Base-by-base conservation (phyloP, 1,140 invertebrate species). In the Euschistus heros region DNA sequence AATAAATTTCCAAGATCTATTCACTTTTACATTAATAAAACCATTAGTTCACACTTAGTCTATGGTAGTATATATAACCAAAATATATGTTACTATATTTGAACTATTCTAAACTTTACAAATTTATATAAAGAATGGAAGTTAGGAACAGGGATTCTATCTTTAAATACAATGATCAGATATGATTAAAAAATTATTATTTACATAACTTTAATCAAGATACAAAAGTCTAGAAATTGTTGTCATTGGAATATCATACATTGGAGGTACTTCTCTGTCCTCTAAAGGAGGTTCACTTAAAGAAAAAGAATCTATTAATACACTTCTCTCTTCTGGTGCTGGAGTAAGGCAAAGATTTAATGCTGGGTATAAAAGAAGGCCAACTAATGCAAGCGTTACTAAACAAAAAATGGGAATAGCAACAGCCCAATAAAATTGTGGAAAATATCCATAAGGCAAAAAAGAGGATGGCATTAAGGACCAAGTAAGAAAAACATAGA, bases 351-450 rank as follows among this genome's bases (percentile, higher is more conserved):
- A 79, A 60, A 91, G 80, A 73, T 89, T 92, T 20, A 91, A 80
- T 66, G 86, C 86, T 15, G 92, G 90, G 76, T 95, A 95, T 68
- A 94, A 84, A 55, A 90, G 75, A 72, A 91, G 86, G 20, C 83
- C 87, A 78, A 92, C 90, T 22, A 90, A 74, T 30, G 84, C 82
- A 0, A 91, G 74, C 1, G 80, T 81, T 8, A 86, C 82, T 63
- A 90, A 78, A 52, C 86, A 77, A 75, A 89, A 86, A 55, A 93
- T 82, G 2, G 93, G 92, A 60, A 94, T 78, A 55, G 89, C 87
- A 17, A 92, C 77, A 6, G 90, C 88, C 87, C 92, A 96, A 73
- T 94, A 93, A 72, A 90, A 89, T 71, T 91, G 85, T 2, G 92
- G 88, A 73, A 83, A 85, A 75, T 91, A 94, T 52, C 92, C 76